Percentiles rank a stretch among this genome's conserved stretches.
phyloP scores from a whole-genome alignment of 2,113 vertebrate species.

The Scomber japonicus region DNA sequence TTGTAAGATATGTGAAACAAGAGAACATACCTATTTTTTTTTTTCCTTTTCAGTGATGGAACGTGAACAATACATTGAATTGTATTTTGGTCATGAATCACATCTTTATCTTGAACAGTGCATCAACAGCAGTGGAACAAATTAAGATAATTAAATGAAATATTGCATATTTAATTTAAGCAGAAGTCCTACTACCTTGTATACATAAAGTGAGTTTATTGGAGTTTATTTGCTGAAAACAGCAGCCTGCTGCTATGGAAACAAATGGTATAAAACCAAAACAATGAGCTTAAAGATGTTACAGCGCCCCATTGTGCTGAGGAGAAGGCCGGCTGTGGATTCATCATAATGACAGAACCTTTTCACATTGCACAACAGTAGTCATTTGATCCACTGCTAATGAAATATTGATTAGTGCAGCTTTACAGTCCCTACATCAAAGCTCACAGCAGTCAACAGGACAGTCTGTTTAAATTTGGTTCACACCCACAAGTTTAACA shows the following conservation, averaged over 20 bases:
- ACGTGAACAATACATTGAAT: background rate
- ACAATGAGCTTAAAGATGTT: too few relatives aligned
- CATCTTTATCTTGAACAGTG: background rate
- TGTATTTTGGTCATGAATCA: background rate
- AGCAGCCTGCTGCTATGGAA: too few relatives aligned
- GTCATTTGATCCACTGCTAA: background rate
- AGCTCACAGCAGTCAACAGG: background rate
- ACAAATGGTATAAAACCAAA: too few relatives aligned
- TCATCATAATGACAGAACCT: background rate
- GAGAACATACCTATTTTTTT: too few relatives aligned
- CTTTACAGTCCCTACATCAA: background rate
- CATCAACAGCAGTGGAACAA: background rate
- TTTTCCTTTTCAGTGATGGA: too few relatives aligned
- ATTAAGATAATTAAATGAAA: background rate
- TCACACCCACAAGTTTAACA: background rate
- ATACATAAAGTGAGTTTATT: too few relatives aligned
- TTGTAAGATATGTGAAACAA: background rate
- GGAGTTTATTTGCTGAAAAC: too few relatives aligned
- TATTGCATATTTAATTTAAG: background rate
- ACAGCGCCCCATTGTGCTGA: background rate
- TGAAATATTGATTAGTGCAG: constrained; percentile 27
- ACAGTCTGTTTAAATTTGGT: background rate
- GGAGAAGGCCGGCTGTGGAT: background rate
- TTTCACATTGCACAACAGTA: background rate
- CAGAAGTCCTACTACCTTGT: too few relatives aligned